These are phyloP conservation scores for Cichlasoma orientale DNA, from an alignment of 2,797 vertebrate genomes.

Conservation along the genomic window DNA sequence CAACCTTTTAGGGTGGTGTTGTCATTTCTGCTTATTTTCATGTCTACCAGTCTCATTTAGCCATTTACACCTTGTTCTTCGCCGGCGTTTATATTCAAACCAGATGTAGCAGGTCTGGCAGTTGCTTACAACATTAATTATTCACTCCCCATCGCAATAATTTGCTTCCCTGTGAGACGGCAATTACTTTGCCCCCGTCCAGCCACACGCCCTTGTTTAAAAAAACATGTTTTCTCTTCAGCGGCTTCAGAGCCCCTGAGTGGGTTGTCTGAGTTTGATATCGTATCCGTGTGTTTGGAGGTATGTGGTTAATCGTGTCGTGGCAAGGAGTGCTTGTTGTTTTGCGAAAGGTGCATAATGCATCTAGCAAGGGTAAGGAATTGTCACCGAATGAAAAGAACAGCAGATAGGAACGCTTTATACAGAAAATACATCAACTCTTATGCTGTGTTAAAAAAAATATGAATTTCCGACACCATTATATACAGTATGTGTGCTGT, in stretches of 20 bases:
- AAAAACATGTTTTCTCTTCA: constrained; percentile 39
- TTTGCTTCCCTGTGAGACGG: constrained; percentile 62
- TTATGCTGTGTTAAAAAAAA: background rate
- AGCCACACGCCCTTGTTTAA: constrained; percentile 29
- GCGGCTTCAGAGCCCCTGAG: constrained; percentile 27
- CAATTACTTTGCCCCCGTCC: constrained; percentile 58
- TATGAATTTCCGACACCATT: background rate
- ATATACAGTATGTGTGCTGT: background rate
- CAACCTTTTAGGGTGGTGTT: constrained; percentile 6
- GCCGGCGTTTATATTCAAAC: constrained; percentile 58
- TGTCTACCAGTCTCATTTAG: constrained; percentile 26
- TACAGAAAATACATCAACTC: constrained; percentile 1
- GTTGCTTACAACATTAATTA: constrained; percentile 64
- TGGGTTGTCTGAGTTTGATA: constrained; percentile 36
- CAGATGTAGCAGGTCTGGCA: constrained; percentile 60
- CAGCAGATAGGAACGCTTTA: constrained; percentile 33
- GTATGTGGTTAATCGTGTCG: constrained; percentile 45
- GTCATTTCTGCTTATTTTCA: constrained; percentile 1
- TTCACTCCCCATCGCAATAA: constrained; percentile 62
- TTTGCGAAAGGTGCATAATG: constrained; percentile 38
- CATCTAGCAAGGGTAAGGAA: constrained; percentile 37
- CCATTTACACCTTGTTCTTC: constrained; percentile 29
- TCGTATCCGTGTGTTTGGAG: constrained; percentile 39
- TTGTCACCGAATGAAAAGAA: constrained; percentile 26
- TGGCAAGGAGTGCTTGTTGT: constrained; percentile 47